phyloP scores from a whole-genome alignment of 2,888 invertebrate species.

The Phymatocera aterrima region DNA sequence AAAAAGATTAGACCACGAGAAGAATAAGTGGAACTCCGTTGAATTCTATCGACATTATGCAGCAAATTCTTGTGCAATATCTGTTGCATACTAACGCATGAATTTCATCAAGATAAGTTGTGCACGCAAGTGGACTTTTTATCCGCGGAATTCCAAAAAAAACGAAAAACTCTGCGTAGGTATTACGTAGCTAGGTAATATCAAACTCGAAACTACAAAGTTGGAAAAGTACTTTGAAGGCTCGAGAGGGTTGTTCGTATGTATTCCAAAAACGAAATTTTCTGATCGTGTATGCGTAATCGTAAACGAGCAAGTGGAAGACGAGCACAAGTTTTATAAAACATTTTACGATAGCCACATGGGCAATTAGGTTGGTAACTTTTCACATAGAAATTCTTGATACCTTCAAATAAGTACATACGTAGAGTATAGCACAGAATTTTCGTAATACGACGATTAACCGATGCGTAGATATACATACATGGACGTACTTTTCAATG shows the following conservation, averaged over 20 bases:
- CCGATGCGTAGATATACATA: no score
- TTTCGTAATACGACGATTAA: neutral
- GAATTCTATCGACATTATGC: neutral
- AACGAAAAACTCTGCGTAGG: neutral
- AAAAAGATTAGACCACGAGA: constrained; percentile 48
- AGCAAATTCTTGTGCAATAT: neutral
- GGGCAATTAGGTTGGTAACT: constrained; percentile 19
- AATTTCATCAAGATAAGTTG: no score
- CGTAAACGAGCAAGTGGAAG: neutral
- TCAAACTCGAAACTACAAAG: neutral
- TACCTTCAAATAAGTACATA: neutral
- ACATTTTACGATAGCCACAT: neutral
- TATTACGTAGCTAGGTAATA: neutral
- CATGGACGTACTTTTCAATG: neutral
- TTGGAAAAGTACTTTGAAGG: neutral
- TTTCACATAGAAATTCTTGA: neutral
- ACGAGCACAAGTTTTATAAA: neutral
- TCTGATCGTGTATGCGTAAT: neutral
- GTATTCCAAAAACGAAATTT: neutral
- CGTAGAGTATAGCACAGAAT: no score
- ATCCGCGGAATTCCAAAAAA: neutral
- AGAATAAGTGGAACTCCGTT: neutral
- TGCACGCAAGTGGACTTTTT: neutral
- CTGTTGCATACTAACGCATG: no score
- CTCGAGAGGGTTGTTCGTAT: constrained; percentile 6